Percentiles rank a stretch among this genome's conserved stretches.
Conservation (phyloP, 2,888 invertebrate species). For the Ornithoptera alexandrae region DNA sequence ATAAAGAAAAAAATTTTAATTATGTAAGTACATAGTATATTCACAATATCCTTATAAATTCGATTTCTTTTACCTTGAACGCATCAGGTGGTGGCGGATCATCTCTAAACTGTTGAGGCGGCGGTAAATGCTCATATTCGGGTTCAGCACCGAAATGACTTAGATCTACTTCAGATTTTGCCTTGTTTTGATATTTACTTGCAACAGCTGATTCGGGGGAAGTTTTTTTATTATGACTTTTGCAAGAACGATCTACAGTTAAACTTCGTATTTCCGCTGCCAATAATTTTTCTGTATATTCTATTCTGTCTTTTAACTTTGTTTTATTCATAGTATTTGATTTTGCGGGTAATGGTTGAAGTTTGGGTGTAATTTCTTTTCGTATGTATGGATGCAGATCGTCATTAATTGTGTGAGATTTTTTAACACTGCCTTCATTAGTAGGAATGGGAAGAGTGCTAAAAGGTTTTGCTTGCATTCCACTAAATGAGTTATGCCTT, state of each 20-base stretch:
- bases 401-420: slow-evolving; percentile 71
- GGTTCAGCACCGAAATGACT: slow-evolving; percentile 77
- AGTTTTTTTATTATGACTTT: slow-evolving; percentile 55
- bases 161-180: slow-evolving; percentile 81
- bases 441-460: slow-evolving; percentile 50
- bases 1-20: slow-evolving; percentile 4
- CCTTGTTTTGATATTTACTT: slow-evolving; percentile 70
- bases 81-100: slow-evolving; percentile 88
- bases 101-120: slow-evolving; percentile 92
- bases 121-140: slow-evolving; percentile 87
- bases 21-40: not conserved
- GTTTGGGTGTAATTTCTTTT: slow-evolving; percentile 66
- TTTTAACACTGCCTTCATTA: slow-evolving; percentile 66
- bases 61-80: slow-evolving; percentile 72
- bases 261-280: slow-evolving; percentile 73
- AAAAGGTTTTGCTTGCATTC: slow-evolving; percentile 67
- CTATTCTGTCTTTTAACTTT: slow-evolving; percentile 69
- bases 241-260: slow-evolving; percentile 66
- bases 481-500: slow-evolving; percentile 74
- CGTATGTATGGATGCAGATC: slow-evolving; percentile 76
- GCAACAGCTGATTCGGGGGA: slow-evolving; percentile 48
- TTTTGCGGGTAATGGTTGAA: slow-evolving; percentile 48
- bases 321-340: slow-evolving; percentile 54
- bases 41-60: not conserved
- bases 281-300: slow-evolving; percentile 73